A percentile compares a stretch with the other conserved stretches of the same genome.
These are phyloP conservation scores for Tychaedon coryphoeus DNA, from an alignment of 2,113 vertebrate species.

Conservation along the genomic window DNA sequence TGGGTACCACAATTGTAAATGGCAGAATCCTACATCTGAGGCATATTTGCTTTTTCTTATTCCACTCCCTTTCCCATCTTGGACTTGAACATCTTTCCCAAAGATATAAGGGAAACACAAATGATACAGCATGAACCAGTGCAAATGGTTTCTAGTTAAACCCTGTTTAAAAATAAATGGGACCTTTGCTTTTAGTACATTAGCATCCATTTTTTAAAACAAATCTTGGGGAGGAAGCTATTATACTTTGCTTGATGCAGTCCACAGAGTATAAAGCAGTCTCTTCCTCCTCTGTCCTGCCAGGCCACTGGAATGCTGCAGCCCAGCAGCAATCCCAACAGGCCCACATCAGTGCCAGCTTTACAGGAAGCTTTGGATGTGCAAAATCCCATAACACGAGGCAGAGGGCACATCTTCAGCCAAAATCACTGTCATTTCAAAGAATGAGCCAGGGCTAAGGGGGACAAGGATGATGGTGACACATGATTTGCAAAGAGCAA, in stretches of 20 bases:
- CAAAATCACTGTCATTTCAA: background rate
- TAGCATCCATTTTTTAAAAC: background rate
- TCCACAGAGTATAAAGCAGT: background rate
- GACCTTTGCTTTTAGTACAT: background rate
- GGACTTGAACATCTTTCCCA: background rate
- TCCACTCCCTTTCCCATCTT: background rate
- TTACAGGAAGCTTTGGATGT: background rate
- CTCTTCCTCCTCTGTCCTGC: background rate
- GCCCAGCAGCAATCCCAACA: background rate
- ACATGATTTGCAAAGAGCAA: background rate
- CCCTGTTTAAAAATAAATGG: conserved; percentile 7
- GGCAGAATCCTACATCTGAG: accelerated
- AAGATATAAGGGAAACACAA: background rate
- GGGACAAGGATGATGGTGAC: background rate
- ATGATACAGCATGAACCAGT: background rate
- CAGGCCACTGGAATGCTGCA: background rate
- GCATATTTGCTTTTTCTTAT: background rate
- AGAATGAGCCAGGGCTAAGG: accelerated
- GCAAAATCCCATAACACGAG: background rate
- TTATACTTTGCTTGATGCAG: background rate
- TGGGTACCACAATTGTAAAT: background rate
- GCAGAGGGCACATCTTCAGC: background rate
- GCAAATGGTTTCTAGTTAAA: background rate
- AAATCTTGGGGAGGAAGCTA: background rate
- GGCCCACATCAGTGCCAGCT: background rate